phyloP scores from a whole-genome alignment of 2,113 vertebrate species.

The Oxygymnocypris stewartii region DNA sequence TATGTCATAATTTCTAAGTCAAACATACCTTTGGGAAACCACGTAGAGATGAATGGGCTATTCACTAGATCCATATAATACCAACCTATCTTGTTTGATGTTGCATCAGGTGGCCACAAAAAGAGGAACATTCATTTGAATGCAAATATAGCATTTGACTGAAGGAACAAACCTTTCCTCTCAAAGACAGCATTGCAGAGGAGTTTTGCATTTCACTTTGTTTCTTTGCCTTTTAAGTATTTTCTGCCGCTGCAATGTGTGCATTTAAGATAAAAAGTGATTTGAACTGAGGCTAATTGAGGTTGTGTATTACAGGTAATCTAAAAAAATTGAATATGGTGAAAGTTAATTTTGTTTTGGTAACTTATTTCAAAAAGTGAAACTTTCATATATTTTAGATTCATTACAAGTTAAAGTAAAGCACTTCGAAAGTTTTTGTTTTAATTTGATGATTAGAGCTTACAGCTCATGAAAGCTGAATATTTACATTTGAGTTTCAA shows the following conservation, averaged over 20 bases:
- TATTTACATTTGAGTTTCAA: too few species aligned
- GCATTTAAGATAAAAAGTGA: not conserved
- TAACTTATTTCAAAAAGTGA: too few species aligned
- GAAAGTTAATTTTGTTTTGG: too few species aligned
- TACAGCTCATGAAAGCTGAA: too few species aligned
- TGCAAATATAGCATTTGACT: conserved; percentile 10
- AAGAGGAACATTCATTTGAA: conserved; percentile 33
- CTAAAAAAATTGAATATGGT: too few species aligned
- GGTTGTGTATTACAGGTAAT: not conserved
- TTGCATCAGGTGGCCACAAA: conserved; percentile 40
- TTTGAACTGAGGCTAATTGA: not conserved
- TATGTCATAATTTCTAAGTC: conserved; percentile 12
- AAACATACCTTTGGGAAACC: conserved; percentile 3
- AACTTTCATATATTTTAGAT: too few species aligned
- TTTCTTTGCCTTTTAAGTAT: not conserved
- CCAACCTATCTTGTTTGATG: conserved; percentile 23
- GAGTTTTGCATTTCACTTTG: not conserved
- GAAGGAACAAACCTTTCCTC: conserved; percentile 1
- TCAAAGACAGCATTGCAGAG: not conserved
- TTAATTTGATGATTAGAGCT: too few species aligned
- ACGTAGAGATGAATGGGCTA: not conserved
- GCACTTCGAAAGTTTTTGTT: too few species aligned
- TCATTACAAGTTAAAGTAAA: too few species aligned
- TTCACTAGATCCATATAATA: conserved; percentile 14
- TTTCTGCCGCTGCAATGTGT: not conserved